Evolutionary conservation across 1,140 invertebrate genomes (phyloP).

Genomic region (Drosophila subpulchrella): DNA sequence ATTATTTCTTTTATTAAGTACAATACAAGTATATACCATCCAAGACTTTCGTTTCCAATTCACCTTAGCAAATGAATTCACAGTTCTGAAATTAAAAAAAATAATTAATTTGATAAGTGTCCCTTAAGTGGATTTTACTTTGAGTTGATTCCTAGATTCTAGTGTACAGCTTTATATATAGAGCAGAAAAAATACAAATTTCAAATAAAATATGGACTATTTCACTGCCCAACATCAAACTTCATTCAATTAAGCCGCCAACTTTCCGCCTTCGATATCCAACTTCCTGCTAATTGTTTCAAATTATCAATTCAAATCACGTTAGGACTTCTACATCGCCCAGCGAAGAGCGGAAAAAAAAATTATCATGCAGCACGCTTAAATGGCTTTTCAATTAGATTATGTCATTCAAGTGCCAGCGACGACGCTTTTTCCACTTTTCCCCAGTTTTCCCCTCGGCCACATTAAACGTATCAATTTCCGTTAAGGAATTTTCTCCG

Average conservation of each 20-base stretch:
- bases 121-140: too few relatives aligned
- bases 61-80: too few relatives aligned
- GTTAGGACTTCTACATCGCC: slow-evolving; percentile 25
- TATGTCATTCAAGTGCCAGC: slow-evolving; percentile 73
- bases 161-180: too few relatives aligned
- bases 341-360: slow-evolving; percentile 35
- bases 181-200: too few relatives aligned
- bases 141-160: too few relatives aligned
- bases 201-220: too few relatives aligned
- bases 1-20: too few relatives aligned
- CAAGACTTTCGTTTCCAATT: too few relatives aligned
- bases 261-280: slow-evolving; percentile 7
- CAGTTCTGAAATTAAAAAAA: too few relatives aligned
- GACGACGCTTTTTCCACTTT: slow-evolving; percentile 27
- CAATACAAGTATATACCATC: too few relatives aligned
- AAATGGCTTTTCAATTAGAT: slow-evolving; percentile 83
- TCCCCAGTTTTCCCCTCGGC: neutral
- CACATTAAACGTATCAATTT: slow-evolving; percentile 74
- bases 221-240: slow-evolving; percentile 28
- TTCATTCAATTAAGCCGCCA: slow-evolving; percentile 60
- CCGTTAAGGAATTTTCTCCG: slow-evolving; percentile 68
- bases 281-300: slow-evolving; percentile 68
- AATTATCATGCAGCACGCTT: slow-evolving; percentile 82
- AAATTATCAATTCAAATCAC: slow-evolving; percentile 82
- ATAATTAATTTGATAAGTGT: too few relatives aligned